Evolutionary conservation across 2,888 invertebrate genomes (phyloP), one percentile per base, ranked within the genome.

Genomic region (Dryadula phaetusa): DNA sequence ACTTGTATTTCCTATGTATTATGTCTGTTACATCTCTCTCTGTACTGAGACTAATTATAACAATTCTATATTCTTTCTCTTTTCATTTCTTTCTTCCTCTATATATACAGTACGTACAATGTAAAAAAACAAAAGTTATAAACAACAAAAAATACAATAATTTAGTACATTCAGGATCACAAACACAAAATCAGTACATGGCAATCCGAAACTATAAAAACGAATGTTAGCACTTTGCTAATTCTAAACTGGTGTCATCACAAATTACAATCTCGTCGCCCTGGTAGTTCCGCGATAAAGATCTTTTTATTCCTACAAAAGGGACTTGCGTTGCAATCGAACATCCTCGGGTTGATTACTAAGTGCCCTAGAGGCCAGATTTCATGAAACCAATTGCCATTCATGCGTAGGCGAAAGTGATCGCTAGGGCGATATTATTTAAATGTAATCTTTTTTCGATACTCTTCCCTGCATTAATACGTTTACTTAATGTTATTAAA

Each of bases 361-460:
- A 82, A 85, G 85, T 83, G 84, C 92, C 90, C 90, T 84, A 76
- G 91, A 90, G 90, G 86, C 85, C 85, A 87, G 89, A 87, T 89
- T 89, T 87, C 88, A 83, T 82, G 86, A 82, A 85, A 82, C 82
- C 87, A 86, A 91, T 90, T 87, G 87, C 86, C 85, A 77, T 88
- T 87, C 85, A 82, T 85, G 87, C 86, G 86, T 84, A 83, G 83
- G 79, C 80, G 82, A 86, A 90, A 92, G 86, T 90, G 91, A 90
- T 89, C 92, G 82, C 91, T 81, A 72, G 92, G 92, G 92, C 90
- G 86, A 88, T 91, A 89, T 92, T 92, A 90, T 92, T 91, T 91
- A 90, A 91, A 91, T 90, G 91, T 90, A 86, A 92, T 90, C 86
- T 91, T 88, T 91, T 91, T 88, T 90, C 90, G 87, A 91, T 91